Percentiles rank a stretch among this genome's conserved stretches.
Conservation (phyloP, 2,113 vertebrate species). For the Anoura caudifer region DNA sequence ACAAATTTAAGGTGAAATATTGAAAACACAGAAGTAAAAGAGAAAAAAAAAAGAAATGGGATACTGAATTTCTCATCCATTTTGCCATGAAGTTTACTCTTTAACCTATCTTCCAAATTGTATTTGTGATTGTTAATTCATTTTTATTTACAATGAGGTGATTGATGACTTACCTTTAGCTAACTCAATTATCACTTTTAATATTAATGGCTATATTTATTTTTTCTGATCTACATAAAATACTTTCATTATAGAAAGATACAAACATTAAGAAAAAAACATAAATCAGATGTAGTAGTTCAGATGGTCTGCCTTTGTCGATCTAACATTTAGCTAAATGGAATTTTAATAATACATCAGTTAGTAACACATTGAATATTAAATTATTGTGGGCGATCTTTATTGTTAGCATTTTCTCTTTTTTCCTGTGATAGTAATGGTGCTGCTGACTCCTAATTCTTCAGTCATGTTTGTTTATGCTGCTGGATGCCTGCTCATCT, state of each 20-base stretch:
- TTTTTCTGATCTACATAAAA: slow-evolving; percentile 65
- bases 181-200: slow-evolving; percentile 63
- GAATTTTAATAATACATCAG: slow-evolving; percentile 72
- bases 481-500: background rate
- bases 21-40: background rate
- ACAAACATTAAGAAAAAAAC: slow-evolving; percentile 55
- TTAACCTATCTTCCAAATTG: slow-evolving; percentile 47
- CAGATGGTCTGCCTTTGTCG: slow-evolving; percentile 43
- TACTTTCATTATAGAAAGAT: slow-evolving; percentile 54
- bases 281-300: slow-evolving; percentile 56
- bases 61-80: background rate
- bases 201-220: slow-evolving; percentile 65
- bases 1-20: background rate
- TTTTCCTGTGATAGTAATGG: background rate
- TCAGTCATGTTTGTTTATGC: slow-evolving; percentile 25
- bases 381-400: slow-evolving; percentile 39
- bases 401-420: slow-evolving; percentile 37
- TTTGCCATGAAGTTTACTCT: slow-evolving; percentile 39
- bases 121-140: slow-evolving; percentile 53
- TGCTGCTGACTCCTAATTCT: background rate
- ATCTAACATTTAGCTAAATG: slow-evolving; percentile 66
- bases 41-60: background rate
- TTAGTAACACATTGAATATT: slow-evolving; percentile 43
- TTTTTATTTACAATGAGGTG: slow-evolving; percentile 61
- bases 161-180: slow-evolving; percentile 65